These are phyloP conservation scores for Xenentodon cancila DNA, from an alignment of 2,797 vertebrate species.

Conservation along the genomic window DNA sequence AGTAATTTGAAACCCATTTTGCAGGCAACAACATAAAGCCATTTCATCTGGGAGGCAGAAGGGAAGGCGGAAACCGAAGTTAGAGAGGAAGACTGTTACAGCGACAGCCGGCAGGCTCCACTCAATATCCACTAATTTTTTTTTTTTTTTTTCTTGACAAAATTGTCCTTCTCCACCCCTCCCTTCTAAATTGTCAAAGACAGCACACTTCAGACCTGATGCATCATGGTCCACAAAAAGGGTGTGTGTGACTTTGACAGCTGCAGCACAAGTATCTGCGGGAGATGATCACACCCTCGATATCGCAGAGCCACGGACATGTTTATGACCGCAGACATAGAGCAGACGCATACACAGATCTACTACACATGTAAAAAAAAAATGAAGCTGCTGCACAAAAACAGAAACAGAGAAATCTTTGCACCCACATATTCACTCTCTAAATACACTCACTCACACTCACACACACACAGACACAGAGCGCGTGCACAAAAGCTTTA, in stretches of 20 bases:
- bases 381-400: slow-evolving; percentile 21
- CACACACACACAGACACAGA: not conserved
- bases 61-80: slow-evolving; percentile 4
- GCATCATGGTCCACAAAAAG: slow-evolving; percentile 53
- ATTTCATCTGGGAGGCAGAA: slow-evolving; percentile 16
- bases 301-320: slow-evolving; percentile 47
- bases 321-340: slow-evolving; percentile 51
- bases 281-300: slow-evolving; percentile 62
- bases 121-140: slow-evolving; percentile 35
- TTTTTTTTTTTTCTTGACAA: slow-evolving; percentile 45
- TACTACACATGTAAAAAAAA: slow-evolving; percentile 29
- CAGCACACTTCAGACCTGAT: slow-evolving; percentile 44
- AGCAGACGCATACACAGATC: slow-evolving; percentile 16
- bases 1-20: slow-evolving; percentile 37
- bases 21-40: slow-evolving; percentile 32
- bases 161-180: slow-evolving; percentile 53
- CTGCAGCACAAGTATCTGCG: slow-evolving; percentile 39
- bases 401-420: slow-evolving; percentile 15
- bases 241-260: slow-evolving; percentile 50
- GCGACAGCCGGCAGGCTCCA: slow-evolving; percentile 19
- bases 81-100: slow-evolving; percentile 20
- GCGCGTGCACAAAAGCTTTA: slow-evolving; percentile 25
- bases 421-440: slow-evolving; percentile 11
- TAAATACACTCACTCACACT: slow-evolving; percentile 4
- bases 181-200: slow-evolving; percentile 39